Evolutionary conservation across 2,113 vertebrate species (phyloP).

Genomic region (zebrafish (Danio rerio)): DNA sequence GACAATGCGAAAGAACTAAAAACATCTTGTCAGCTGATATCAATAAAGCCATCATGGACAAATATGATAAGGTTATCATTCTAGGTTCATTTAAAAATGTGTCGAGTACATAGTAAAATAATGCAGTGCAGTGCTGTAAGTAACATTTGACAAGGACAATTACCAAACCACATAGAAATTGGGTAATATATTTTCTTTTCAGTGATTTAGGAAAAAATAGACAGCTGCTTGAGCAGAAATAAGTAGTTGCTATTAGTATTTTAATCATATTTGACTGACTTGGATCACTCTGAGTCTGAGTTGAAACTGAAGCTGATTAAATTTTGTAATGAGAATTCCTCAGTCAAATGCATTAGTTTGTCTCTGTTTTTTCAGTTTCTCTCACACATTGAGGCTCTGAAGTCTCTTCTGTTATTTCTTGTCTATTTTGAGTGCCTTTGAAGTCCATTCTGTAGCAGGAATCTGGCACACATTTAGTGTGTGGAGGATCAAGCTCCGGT

Average conservation of each 20-base stretch:
- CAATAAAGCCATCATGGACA: too few relatives aligned
- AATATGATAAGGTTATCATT: too few relatives aligned
- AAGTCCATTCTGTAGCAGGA: constrained; percentile 61
- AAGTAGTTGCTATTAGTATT: not conserved
- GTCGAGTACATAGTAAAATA: too few relatives aligned
- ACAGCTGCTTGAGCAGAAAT: not conserved
- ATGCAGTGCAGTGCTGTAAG: not conserved
- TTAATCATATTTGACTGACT: not conserved
- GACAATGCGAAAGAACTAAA: too few relatives aligned
- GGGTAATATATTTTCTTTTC: too few relatives aligned
- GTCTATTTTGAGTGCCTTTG: not conserved
- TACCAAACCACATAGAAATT: too few relatives aligned
- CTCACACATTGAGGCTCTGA: not conserved
- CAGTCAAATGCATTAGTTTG: not conserved
- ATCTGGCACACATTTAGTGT: constrained; percentile 45
- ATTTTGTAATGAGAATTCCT: not conserved
- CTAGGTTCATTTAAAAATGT: too few relatives aligned
- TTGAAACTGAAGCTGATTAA: not conserved
- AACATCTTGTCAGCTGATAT: too few relatives aligned
- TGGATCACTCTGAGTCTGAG: not conserved
- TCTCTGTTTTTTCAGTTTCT: not conserved
- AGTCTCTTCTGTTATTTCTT: not conserved
- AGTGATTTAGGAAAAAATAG: not conserved
- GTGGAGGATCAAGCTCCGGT: constrained; percentile 54
- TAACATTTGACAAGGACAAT: not conserved